phyloP scores from a whole-genome alignment of 2,113 vertebrate species.

The Ptilorrhoa leucosticta region DNA sequence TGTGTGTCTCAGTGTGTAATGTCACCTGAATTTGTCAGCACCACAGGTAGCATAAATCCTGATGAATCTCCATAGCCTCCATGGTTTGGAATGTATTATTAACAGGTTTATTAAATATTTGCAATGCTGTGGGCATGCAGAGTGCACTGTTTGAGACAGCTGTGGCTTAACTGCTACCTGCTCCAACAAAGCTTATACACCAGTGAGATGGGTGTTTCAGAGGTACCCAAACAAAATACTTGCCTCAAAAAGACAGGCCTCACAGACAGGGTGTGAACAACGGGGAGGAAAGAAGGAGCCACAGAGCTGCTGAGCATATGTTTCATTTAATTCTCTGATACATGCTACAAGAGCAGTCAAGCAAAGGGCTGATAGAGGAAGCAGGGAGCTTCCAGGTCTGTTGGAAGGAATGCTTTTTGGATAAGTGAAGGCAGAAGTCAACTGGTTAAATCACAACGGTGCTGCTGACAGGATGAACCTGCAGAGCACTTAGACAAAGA shows the following conservation, averaged over 20 bases:
- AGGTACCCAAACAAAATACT: not conserved
- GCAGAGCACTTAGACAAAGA: not conserved
- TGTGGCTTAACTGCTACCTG: not conserved
- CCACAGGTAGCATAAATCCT: constrained; percentile 32
- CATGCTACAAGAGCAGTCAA: not conserved
- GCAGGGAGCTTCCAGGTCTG: not conserved
- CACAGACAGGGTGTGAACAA: not conserved
- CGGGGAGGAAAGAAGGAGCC: not conserved
- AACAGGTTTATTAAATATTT: constrained; percentile 35
- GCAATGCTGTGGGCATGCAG: not conserved
- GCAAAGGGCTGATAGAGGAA: not conserved
- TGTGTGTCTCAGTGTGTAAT: not conserved
- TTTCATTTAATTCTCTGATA: not conserved
- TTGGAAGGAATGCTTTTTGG: not conserved
- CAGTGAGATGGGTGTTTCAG: not conserved
- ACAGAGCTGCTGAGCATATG: not conserved
- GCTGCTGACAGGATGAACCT: not conserved
- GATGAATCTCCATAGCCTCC: not conserved
- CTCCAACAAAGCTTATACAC: not conserved
- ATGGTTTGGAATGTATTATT: constrained; percentile 2
- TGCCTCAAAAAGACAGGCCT: not conserved
- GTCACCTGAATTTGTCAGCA: not conserved
- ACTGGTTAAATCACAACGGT: not conserved
- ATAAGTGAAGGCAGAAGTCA: not conserved
- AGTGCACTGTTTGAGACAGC: not conserved